A percentile compares a stretch with the other conserved stretches of the same genome.
Conservation (phyloP, 2,113 vertebrate species). For the Bubo bubo region DNA sequence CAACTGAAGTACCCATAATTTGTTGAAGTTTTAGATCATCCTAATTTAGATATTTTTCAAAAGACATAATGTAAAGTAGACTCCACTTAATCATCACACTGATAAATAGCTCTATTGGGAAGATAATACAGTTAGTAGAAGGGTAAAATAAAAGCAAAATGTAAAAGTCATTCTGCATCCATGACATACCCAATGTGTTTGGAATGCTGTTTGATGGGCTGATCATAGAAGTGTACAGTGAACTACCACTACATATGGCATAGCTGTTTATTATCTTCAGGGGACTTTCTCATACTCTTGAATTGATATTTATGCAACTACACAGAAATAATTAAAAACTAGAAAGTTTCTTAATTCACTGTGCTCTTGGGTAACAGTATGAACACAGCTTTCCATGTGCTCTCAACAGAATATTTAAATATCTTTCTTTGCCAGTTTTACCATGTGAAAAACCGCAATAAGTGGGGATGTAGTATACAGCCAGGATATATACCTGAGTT, state of each 20-base stretch:
- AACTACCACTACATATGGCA: neutral
- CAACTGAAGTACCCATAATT: slow-evolving; percentile 64
- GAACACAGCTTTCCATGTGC: neutral
- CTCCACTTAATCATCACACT: slow-evolving; percentile 20
- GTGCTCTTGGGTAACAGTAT: neutral
- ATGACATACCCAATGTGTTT: neutral
- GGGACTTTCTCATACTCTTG: neutral
- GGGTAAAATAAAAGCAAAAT: slow-evolving; percentile 29
- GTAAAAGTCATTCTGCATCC: neutral
- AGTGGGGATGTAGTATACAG: neutral
- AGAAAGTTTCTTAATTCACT: neutral
- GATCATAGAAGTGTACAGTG: neutral
- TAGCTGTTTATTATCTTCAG: neutral
- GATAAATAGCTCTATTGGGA: slow-evolving; percentile 25
- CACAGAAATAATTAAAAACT: neutral
- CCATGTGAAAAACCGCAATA: neutral
- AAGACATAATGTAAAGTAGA: slow-evolving; percentile 50
- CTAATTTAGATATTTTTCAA: slow-evolving; percentile 65
- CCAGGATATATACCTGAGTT: neutral
- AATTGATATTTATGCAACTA: neutral
- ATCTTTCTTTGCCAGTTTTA: neutral
- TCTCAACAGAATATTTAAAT: neutral
- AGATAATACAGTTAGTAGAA: slow-evolving; percentile 34
- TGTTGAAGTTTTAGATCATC: slow-evolving; percentile 53
- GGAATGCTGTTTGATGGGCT: neutral